Conservation (phyloP, 2,113 vertebrate genomes). For the Bos javanicus region DNA sequence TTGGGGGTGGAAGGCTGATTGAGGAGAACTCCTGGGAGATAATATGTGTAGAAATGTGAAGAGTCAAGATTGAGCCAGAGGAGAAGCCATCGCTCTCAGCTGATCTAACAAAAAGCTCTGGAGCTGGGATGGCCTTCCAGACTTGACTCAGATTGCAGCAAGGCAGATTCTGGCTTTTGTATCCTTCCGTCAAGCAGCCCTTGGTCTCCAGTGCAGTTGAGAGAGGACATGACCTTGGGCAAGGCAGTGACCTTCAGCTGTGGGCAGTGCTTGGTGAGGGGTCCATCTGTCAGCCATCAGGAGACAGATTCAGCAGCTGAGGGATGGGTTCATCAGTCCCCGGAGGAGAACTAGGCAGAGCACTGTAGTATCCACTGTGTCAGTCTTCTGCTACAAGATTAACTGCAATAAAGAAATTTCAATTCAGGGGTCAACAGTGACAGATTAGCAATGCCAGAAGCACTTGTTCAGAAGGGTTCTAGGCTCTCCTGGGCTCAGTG, state of each 20-base stretch:
- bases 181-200: background rate
- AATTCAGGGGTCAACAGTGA: background rate
- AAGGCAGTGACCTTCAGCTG: background rate
- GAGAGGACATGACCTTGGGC: background rate
- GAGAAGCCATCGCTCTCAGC: background rate
- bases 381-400: background rate
- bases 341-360: background rate
- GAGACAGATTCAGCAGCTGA: background rate
- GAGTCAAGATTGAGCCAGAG: background rate
- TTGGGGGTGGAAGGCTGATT: background rate
- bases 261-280: background rate
- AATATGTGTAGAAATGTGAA: background rate
- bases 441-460: background rate
- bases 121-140: background rate
- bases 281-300: background rate
- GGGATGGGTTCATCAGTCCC: background rate
- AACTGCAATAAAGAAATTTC: background rate
- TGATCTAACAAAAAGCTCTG: background rate
- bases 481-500: background rate
- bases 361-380: background rate
- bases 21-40: background rate
- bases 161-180: background rate
- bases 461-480: background rate
- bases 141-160: background rate
- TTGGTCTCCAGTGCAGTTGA: background rate